Conservation (phyloP, 1,140 invertebrate species). For the Propsilocerus akamusi region DNA sequence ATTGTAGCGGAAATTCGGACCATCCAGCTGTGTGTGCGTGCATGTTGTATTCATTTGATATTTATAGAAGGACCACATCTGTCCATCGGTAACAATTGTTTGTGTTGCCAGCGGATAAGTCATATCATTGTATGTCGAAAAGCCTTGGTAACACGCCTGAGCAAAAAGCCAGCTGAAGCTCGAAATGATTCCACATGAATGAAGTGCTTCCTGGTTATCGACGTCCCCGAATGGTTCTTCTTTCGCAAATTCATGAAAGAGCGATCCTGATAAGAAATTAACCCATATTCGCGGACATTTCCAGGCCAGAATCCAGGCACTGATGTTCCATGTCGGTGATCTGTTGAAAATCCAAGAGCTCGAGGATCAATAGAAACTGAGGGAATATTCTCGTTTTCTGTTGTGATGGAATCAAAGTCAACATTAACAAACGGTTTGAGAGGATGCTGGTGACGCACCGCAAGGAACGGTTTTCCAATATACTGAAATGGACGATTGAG, state of each 20-base stretch:
- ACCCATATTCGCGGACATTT: slow-evolving; percentile 51
- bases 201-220: slow-evolving; percentile 39
- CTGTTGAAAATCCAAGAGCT: slow-evolving; percentile 29
- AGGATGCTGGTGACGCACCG: slow-evolving; percentile 41
- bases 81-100: slow-evolving; percentile 68
- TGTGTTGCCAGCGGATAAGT: slow-evolving; percentile 78
- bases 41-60: slow-evolving; percentile 79
- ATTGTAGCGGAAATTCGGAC: slow-evolving; percentile 51
- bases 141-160: slow-evolving; percentile 73
- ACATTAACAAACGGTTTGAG: slow-evolving; percentile 35
- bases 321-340: slow-evolving; percentile 40
- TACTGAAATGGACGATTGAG: slow-evolving; percentile 48
- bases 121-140: slow-evolving; percentile 67
- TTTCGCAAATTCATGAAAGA: slow-evolving; percentile 29
- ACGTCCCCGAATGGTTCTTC: slow-evolving; percentile 24
- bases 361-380: slow-evolving; percentile 35
- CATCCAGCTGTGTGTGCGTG: slow-evolving; percentile 35
- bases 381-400: slow-evolving; percentile 17
- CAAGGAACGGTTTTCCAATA: slow-evolving; percentile 36
- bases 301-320: slow-evolving; percentile 70
- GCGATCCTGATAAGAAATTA: slow-evolving; percentile 48
- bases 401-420: slow-evolving; percentile 28
- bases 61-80: slow-evolving; percentile 59
- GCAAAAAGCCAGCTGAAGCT: slow-evolving; percentile 62
- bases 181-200: slow-evolving; percentile 49